Percentiles rank a stretch among this genome's conserved stretches.
phyloP scores from a whole-genome alignment of 1,140 invertebrate species.

The Psilanteris sp. region DNA sequence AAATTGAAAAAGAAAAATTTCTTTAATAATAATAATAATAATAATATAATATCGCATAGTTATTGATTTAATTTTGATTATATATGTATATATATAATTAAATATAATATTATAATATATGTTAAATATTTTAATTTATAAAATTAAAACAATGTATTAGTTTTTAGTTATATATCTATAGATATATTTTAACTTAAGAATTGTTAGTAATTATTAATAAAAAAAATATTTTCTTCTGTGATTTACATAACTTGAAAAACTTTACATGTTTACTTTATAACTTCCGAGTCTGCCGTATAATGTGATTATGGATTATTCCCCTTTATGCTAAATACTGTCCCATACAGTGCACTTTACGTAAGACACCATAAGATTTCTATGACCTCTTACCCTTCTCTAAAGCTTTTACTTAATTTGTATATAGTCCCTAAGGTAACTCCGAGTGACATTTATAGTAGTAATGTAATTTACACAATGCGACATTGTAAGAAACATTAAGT shows the following conservation, averaged over 20 bases:
- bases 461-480: slow-evolving; percentile 10
- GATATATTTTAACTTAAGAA: too few species aligned
- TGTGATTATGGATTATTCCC: slow-evolving; percentile 15
- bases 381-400: slow-evolving; percentile 9
- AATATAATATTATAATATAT: too few species aligned
- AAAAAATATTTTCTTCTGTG: too few species aligned
- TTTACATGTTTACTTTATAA: background rate
- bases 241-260: too few species aligned
- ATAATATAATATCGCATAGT: too few species aligned
- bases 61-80: too few species aligned
- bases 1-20: too few species aligned
- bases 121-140: too few species aligned
- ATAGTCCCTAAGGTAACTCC: slow-evolving; percentile 5
- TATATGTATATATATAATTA: too few species aligned
- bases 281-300: slow-evolving; percentile 1
- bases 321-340: slow-evolving; percentile 8
- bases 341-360: background rate
- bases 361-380: slow-evolving; percentile 25
- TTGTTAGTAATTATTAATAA: background rate
- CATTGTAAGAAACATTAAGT: background rate
- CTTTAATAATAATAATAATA: too few species aligned
- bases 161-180: too few species aligned
- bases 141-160: too few species aligned
- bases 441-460: slow-evolving; percentile 12
- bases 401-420: slow-evolving; percentile 25